Percentiles rank a stretch among this genome's conserved stretches.
These are phyloP conservation scores for Aldabrachelys gigantea DNA, from an alignment of 2,113 vertebrate genomes.

Conservation along the genomic window DNA sequence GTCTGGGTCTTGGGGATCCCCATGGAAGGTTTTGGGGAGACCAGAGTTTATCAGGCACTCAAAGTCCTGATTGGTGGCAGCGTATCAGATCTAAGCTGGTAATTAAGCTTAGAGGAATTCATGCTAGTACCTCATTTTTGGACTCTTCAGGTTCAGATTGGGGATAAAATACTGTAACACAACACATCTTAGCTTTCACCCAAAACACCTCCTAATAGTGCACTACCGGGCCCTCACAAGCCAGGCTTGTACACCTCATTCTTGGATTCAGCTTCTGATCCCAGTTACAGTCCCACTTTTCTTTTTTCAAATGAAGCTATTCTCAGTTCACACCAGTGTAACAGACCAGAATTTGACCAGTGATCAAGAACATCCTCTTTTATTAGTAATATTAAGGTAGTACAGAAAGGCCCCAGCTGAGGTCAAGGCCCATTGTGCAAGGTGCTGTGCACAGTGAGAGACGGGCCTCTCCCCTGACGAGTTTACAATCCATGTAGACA, in stretches of 20 bases:
- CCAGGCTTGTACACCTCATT: neutral
- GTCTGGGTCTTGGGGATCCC: no score
- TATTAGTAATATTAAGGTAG: neutral
- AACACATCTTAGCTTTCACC: no score
- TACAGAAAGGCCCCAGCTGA: neutral
- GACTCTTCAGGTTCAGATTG: no score
- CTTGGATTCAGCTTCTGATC: neutral
- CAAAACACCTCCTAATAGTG: no score
- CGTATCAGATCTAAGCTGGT: no score
- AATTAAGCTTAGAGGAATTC: no score
- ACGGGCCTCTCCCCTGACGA: neutral
- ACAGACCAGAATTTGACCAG: neutral
- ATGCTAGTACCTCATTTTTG: no score
- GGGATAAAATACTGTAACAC: no score
- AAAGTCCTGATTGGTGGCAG: no score
- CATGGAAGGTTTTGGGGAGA: no score
- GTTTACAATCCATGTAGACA: neutral
- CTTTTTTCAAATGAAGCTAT: neutral
- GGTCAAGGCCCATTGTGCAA: neutral
- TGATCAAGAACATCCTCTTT: neutral
- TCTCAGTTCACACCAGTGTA: neutral
- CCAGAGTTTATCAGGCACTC: no score
- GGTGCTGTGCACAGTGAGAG: neutral
- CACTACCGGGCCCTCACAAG: no score
- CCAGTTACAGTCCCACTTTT: neutral